Evolutionary conservation across 1,140 invertebrate genomes (phyloP), one percentile per base, ranked within the genome.

Genomic region (Babylonia areolata): DNA sequence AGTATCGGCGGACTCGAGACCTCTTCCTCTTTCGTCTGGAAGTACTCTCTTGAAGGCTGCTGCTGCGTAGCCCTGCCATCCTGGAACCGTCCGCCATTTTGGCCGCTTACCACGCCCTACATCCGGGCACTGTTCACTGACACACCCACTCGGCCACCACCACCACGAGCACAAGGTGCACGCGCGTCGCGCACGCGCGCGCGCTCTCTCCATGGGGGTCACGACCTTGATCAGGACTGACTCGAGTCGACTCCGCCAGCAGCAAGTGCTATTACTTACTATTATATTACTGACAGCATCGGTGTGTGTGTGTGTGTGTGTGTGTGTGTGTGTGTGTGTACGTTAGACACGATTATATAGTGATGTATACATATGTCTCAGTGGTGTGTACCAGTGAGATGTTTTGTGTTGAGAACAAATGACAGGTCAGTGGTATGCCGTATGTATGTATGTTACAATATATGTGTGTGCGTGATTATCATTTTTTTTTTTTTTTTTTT

Each of bases 31-130:
- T 77, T 33, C 73, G 73, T n/a, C 73, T 35, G 33, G 73, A 77
- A 37, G 73, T 77, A 35, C 3, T 11, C 6, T 11, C 37, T 35
- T 77, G 73, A 77, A 40, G 11, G 33, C 15, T 37, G 73, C 33
- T 37, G n/a, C 33, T 35, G 31, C 73, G 73, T 37, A 31, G 31
- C 73, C 73, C 73, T 33, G 69, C 11, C 15, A 15, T 11, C 11
- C 73, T 77, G 73, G 73, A 31, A 77, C 73, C 73, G 73, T 77
- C 73, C 73, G 73, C 73, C 73, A 77, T 77, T 28, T 77, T 77
- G n/a, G 73, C 33, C 73, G 3, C 73, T 77, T 77, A 40, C 73
- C 73, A 77, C 73, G 73, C 73, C 73, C 73, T 77, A 77, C 73
- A 77, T 77, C 31, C 73, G 73, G 73, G 73, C 28, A 28, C 73